Conservation (phyloP, 2,797 vertebrate species). For the Lepus townsendii region DNA sequence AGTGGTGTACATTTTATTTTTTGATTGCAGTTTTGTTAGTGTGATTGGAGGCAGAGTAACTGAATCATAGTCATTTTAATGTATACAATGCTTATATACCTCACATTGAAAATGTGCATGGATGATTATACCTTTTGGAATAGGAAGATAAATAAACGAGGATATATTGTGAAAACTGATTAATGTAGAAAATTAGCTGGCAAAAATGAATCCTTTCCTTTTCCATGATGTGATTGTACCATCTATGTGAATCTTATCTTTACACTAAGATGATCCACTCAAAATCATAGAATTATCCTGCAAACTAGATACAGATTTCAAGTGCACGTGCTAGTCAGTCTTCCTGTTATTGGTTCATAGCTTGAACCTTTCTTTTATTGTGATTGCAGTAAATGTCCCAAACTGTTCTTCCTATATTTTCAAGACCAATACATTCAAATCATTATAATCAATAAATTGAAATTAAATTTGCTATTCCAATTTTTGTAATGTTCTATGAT, state of each 20-base stretch:
- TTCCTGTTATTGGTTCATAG: not conserved
- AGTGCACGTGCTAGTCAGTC: not conserved
- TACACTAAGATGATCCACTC: not conserved
- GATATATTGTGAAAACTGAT: not conserved
- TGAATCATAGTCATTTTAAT: not conserved
- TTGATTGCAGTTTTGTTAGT: not conserved
- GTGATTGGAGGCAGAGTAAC: not conserved
- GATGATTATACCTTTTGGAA: not conserved
- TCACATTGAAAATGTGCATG: not conserved
- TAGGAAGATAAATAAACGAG: not conserved
- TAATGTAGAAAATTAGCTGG: not conserved
- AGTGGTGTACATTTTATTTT: not conserved
- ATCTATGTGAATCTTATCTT: not conserved
- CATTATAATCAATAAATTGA: conserved; percentile 65
- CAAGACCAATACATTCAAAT: conserved; percentile 65
- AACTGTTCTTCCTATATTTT: not conserved
- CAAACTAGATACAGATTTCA: not conserved
- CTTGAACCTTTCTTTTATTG: not conserved
- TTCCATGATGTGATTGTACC: not conserved
- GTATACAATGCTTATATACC: not conserved
- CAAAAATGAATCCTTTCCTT: not conserved
- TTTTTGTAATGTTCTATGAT: conserved; percentile 62
- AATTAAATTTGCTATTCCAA: not conserved
- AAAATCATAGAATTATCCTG: not conserved
- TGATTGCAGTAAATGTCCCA: conserved; percentile 21